These are phyloP conservation scores for Linyphia triangularis DNA, from an alignment of 2,888 invertebrate genomes.

Conservation along the genomic window DNA sequence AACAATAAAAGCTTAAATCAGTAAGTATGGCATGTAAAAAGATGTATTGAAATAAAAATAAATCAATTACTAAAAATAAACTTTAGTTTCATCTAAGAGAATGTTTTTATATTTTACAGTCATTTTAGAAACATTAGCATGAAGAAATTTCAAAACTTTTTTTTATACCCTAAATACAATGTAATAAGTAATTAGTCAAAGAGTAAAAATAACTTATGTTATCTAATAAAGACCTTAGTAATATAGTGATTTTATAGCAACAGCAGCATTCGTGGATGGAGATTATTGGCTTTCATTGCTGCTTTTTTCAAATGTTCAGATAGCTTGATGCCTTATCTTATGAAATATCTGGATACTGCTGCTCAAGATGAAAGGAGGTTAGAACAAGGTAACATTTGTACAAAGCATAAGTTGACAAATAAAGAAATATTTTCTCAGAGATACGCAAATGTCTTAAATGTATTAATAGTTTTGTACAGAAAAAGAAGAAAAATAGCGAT, in stretches of 20 bases:
- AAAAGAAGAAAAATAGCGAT: too few relatives aligned
- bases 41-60: neutral
- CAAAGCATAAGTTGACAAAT: too few relatives aligned
- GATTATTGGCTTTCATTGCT: slow-evolving; percentile 95
- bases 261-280: slow-evolving; percentile 96
- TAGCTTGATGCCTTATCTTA: slow-evolving; percentile 92
- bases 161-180: neutral
- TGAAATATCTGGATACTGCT: slow-evolving; percentile 96
- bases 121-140: neutral
- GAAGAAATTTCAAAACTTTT: neutral
- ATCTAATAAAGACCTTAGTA: too few relatives aligned
- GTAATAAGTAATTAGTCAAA: too few relatives aligned
- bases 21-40: slow-evolving; percentile 77
- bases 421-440: too few relatives aligned
- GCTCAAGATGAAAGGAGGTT: slow-evolving; percentile 95
- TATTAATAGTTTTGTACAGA: too few relatives aligned
- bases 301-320: slow-evolving; percentile 98
- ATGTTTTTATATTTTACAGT: neutral
- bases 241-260: slow-evolving; percentile 32
- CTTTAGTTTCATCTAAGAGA: neutral
- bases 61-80: neutral
- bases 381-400: slow-evolving; percentile 91
- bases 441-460: too few relatives aligned
- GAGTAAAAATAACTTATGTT: neutral
- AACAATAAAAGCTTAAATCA: slow-evolving; percentile 93